Evolutionary conservation across 2,113 vertebrate species (phyloP), one percentile per base, ranked within the genome.

Genomic region (Gymnorhina tibicen): DNA sequence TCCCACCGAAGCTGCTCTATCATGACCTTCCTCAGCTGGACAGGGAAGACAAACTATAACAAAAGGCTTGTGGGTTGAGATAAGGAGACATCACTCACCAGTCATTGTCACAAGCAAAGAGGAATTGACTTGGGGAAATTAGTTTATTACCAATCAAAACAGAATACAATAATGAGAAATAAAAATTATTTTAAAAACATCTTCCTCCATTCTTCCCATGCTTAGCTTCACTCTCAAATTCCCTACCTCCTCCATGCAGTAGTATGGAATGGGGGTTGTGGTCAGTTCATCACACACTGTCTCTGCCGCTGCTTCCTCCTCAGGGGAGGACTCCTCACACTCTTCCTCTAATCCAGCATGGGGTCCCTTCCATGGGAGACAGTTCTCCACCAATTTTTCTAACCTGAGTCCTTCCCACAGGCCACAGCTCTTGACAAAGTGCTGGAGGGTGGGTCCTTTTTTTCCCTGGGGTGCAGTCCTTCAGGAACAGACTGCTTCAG

Each of bases 371-470:
- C n/a, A 41, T 23, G 6, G 52, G 30, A 73, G 16, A 39, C 28
- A 59, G 39, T 27, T 12, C 17, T 85, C 44, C 44, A 39, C 8
- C 39, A 47, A 13, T 20, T 59, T 66, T 39, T 35, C 52, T 75
- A 72, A 3, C 30, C 20, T n/a, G 46, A 68, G 7, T 46, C 24
- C n/a, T 60, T 41, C 23, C 33, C 46, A n/a, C 21, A 23, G 22
- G 19, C 27, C 20, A 8, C 37, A 67, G 16, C 3, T 68, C 53
- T 46, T 47, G 28, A 32, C 3, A 2, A 30, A 47, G 11, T 39
- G 11, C 24, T 60, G 0, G 0, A 41, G 21, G 3, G 3, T 60
- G 13, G 7, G n/a, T 60, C 3, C 16, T 6, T 68, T 52, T 37
- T 11, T 30, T 4, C 39, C 20, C 6, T 21, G 41, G 39, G 20